These are phyloP conservation scores for Hydrocynus forskahlii DNA, from an alignment of 2,797 vertebrate genomes.

Conservation along the genomic window DNA sequence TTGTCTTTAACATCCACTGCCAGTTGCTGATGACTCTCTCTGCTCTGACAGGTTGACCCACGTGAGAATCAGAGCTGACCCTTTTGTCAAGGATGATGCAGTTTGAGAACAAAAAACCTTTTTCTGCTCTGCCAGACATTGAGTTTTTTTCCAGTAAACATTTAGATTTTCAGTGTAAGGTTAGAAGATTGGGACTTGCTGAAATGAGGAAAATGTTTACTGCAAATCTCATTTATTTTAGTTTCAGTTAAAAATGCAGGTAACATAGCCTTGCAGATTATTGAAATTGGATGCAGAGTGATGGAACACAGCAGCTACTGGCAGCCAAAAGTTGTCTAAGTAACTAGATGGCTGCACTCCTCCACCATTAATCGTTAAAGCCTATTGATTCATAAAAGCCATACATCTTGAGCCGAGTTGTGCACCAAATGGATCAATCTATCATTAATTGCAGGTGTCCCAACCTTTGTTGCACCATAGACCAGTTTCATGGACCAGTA, in stretches of 20 bases:
- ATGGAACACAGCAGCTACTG: slow-evolving; percentile 48
- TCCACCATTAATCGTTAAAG: slow-evolving; percentile 65
- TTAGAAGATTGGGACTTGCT: not conserved
- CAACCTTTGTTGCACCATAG: slow-evolving; percentile 60
- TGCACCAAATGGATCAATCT: slow-evolving; percentile 62
- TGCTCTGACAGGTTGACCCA: slow-evolving; percentile 19
- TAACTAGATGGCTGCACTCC: slow-evolving; percentile 56
- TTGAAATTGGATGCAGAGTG: slow-evolving; percentile 33
- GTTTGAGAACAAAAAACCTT: not conserved
- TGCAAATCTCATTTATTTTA: not conserved
- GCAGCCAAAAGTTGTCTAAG: slow-evolving; percentile 51
- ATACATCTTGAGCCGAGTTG: slow-evolving; percentile 59
- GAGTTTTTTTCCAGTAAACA: not conserved
- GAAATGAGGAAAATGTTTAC: not conserved
- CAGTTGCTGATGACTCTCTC: slow-evolving; percentile 20
- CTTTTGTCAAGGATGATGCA: not conserved
- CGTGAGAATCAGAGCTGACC: not conserved
- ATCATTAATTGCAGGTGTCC: no score
- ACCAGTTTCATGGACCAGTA: no score
- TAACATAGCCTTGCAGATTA: slow-evolving; percentile 20
- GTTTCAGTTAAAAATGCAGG: slow-evolving; percentile 10
- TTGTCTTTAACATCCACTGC: slow-evolving; percentile 11
- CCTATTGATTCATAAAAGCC: slow-evolving; percentile 66
- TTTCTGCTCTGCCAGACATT: not conserved
- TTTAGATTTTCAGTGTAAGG: slow-evolving; percentile 2